These are phyloP conservation scores for Ataeniobius toweri DNA, from an alignment of 2,797 vertebrate species.

Conservation along the genomic window DNA sequence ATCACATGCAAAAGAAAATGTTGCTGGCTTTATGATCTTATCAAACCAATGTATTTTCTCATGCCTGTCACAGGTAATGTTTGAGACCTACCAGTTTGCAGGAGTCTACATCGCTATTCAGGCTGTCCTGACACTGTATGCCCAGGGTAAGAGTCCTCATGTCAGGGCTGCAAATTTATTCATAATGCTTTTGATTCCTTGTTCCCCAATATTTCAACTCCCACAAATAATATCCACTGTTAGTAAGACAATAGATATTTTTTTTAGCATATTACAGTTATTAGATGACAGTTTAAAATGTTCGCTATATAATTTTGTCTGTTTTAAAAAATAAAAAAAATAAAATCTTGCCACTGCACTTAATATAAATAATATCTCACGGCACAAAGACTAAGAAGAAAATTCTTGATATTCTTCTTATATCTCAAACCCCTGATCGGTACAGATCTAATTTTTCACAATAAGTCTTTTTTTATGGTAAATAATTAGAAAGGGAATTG, in stretches of 20 bases:
- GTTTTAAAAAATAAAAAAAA: neutral
- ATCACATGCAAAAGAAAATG: neutral
- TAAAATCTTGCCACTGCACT: neutral
- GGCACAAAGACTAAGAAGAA: too few species aligned
- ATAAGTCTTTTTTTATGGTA: neutral
- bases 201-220: neutral
- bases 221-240: neutral
- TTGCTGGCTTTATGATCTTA: neutral
- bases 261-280: neutral
- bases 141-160: constrained; percentile 77
- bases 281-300: neutral
- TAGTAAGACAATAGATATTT: neutral
- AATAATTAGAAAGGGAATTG: neutral
- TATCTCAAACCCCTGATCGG: neutral
- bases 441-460: neutral
- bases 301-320: neutral
- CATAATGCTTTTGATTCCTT: neutral
- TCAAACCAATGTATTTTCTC: neutral
- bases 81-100: constrained; percentile 85
- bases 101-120: constrained; percentile 87
- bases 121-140: constrained; percentile 86
- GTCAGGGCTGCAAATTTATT: neutral
- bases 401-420: neutral
- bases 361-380: neutral
- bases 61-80: constrained; percentile 79